Evolutionary conservation across 2,888 invertebrate genomes (phyloP), one percentile per base, ranked within the genome.

Genomic region (Bedellia somnulentella): DNA sequence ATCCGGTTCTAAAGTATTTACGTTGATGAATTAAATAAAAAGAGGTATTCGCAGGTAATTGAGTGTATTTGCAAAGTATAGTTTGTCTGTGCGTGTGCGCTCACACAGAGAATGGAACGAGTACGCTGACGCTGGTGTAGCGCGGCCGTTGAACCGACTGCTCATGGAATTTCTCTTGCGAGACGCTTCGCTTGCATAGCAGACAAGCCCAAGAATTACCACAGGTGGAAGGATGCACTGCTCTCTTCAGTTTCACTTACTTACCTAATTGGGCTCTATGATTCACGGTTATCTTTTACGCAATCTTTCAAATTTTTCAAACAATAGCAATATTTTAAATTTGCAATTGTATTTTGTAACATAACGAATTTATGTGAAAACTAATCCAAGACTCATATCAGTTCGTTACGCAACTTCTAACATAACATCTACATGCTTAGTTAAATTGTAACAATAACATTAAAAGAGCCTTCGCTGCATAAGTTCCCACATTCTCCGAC

Each of bases 111-210:
- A 49, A 14, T 14, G 23, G 26, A 9, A 13, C 23, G 33, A 11
- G 50, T 49, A 46, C 52, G 57, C 49, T 57, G 54, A 57, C 60
- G 57, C 14, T 24, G 32, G 58, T 53, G 48, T 51, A 51, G 57
- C 51, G 64, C 70, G 73, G 73, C 67, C 71, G 57, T 73, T 73
- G 73, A 75, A 73, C 73, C 70, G 68, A 64, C 66, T 61, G 66
- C 68, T 57, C 49, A 52, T 71, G 71, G 73, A 73, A 75, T 75
- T 73, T 75, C 75, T 75, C 71, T 62, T 63, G 55, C 51, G 52
- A n/a, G n/a, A n/a, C 49, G 22, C 53, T 12, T 24, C 51, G 52
- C 55, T 53, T 42, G 45, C 45, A 43, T 58, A 53, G 57, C 54
- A 56, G 61, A 53, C 55, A 57, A 57, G 58, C 54, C 60, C 53